A percentile compares a stretch with the other conserved stretches of the same genome.
These are phyloP conservation scores for Cephus nigrinus DNA, from an alignment of 2,888 invertebrate species.

Conservation along the genomic window DNA sequence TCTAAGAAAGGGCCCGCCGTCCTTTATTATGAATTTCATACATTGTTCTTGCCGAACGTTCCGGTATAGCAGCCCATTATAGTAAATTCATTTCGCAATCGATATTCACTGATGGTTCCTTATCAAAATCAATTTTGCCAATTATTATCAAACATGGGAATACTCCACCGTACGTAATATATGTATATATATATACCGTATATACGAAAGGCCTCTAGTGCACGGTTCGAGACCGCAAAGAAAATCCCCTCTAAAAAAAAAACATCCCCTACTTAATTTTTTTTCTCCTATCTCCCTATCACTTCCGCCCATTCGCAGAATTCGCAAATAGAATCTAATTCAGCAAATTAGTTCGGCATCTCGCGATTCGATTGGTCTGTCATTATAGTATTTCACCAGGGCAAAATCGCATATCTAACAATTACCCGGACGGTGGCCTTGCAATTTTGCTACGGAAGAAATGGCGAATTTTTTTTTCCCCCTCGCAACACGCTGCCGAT, in stretches of 20 bases:
- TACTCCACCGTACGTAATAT: neutral
- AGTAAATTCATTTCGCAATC: neutral
- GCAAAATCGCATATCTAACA: slow-evolving; percentile 44
- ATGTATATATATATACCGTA: neutral
- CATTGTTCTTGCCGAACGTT: slow-evolving; percentile 25
- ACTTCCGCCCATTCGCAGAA: neutral
- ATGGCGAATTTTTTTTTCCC: neutral
- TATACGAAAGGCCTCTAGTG: neutral
- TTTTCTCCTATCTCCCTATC: slow-evolving; percentile 14
- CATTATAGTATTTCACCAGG: slow-evolving; percentile 33
- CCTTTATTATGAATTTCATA: slow-evolving; percentile 51
- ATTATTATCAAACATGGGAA: neutral
- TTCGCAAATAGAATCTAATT: neutral
- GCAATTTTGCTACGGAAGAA: slow-evolving; percentile 20
- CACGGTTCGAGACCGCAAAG: neutral
- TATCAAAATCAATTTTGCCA: slow-evolving; percentile 5
- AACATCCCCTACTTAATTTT: neutral
- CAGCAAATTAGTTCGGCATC: neutral
- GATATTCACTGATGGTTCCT: neutral
- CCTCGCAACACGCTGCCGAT: neutral
- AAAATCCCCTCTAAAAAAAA: neutral
- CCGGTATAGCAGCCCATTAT: neutral
- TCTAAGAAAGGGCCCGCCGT: slow-evolving; percentile 43
- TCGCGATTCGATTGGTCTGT: slow-evolving; percentile 16
- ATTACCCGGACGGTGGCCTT: slow-evolving; percentile 37